These are phyloP conservation scores for Danio jaintianensis DNA, from an alignment of 2,797 vertebrate genomes.

Conservation along the genomic window DNA sequence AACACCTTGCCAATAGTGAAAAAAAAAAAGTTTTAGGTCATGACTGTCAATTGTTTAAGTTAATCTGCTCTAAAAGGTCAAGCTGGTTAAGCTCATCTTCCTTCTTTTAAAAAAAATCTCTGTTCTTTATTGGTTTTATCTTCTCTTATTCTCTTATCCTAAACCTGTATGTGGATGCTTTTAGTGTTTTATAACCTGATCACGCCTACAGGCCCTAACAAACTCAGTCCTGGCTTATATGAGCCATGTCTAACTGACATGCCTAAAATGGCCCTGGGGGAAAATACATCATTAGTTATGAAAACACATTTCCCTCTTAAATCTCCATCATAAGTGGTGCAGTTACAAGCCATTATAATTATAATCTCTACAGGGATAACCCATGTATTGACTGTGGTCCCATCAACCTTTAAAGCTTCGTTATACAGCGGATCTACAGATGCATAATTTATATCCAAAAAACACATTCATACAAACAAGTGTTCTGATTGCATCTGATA, in stretches of 20 bases:
- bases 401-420: slow-evolving; percentile 77
- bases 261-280: slow-evolving; percentile 32
- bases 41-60: no score
- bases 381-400: slow-evolving; percentile 75
- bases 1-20: no score
- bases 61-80: no score
- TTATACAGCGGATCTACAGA: slow-evolving; percentile 62
- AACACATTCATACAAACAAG: slow-evolving; percentile 55
- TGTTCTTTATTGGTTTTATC: slow-evolving; percentile 2
- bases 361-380: slow-evolving; percentile 66
- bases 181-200: slow-evolving; percentile 20
- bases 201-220: neutral
- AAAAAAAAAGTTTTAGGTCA: no score
- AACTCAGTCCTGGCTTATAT: slow-evolving; percentile 30
- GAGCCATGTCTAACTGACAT: slow-evolving; percentile 34
- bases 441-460: slow-evolving; percentile 59
- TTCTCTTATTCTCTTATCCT: neutral
- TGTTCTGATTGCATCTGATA: slow-evolving; percentile 13
- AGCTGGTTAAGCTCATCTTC: neutral
- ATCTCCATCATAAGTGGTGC: slow-evolving; percentile 42
- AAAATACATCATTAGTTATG: slow-evolving; percentile 51
- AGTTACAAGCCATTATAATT: slow-evolving; percentile 68
- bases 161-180: neutral
- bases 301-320: slow-evolving; percentile 53
- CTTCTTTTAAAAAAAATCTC: neutral